Base-by-base conservation (phyloP, 2,888 invertebrate species). In the Allacma fusca region DNA sequence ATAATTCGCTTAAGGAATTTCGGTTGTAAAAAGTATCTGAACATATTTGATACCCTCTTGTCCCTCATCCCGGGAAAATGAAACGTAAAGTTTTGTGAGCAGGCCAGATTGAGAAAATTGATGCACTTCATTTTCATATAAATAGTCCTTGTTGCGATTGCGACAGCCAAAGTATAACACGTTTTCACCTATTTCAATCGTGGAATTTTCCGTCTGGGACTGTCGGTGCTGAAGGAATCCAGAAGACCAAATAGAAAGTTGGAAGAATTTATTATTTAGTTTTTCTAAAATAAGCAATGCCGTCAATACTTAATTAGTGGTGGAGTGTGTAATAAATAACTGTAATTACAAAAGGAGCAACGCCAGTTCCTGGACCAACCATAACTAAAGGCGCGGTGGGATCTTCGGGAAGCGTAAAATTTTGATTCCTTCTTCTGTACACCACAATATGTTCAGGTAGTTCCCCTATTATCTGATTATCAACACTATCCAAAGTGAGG, bases 361-460 rank as follows among this genome's bases (percentile, higher is more conserved):
- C 88, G 0, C 94, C 95, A 2, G 94, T 94, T 0, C 95, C 96
- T 57, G 93, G 91, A 0, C 92, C 93, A 82, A 96, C 90, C 86
- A 96, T 88, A 82, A 96, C 89, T 62, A 93, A 85, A 4, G 92
- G 91, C 23, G 85, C 85, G 26, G 87, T 85, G 29, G 86, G 82
- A 85, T 90, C 88, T 12, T 86, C 85, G 5, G 92, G 91, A 44
- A 91, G 87, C 44, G 87, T 87, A 87, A 93, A 94, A 78, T 87
- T 87, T 23, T 89, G 88, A 84, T 90, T 90, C 84, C 90, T 90
- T 85, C 92, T 88, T 23, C 82, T 82, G 77, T 85, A 86, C 59
- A 59, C 59, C 57, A 85, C 78, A 82, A 85, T 59, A 21, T 82
- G 19, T 5, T 59, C 28, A 24, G 7, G 5, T 21, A n/a, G 12